Base-by-base conservation (phyloP, 2,113 vertebrate species). In the Aspiorhynchus laticeps region DNA sequence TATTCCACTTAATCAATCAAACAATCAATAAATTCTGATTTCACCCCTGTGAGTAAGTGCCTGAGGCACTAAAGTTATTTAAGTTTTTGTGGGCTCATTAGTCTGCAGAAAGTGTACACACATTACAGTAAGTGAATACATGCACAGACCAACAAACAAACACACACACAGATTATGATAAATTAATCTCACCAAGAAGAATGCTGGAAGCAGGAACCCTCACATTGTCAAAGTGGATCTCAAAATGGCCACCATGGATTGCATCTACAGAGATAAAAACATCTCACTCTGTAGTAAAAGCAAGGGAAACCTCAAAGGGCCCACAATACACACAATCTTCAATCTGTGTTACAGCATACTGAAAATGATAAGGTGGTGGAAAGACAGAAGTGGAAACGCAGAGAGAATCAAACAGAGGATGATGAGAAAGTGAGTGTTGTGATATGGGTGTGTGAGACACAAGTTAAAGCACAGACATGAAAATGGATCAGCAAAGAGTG, bases 241-340 rank as follows among this genome's bases (percentile, higher is more conserved):
- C 97, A 94, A 98, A 97, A 90, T 98, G 98, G 38, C 98, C 98
- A 61, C 98, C 97, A 0, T 99, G 97, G 17, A 95, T 85, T 51
- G 97, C 92, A 91, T 98, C 98, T 99, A 31, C 81, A 88, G 7
- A 87, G 63, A 84, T 19, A 59, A 80, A n/a, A 61, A 73, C 5
- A 24, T 11, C 46, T 26, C 7, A 19, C 8, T 59, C 1, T 43
- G 36, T 59, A 5, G 26, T 67, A 67, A 63, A 80, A 63, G 33
- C 21, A 63, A 46, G 73, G 11, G 7, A 76, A 15, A n/a, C 41
- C 41, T 75, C 10, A 67, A n/a, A 46, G 6, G 1, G 2, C n/a
- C 14, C 56, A 61, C 43, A 31, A 51, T 8, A 76, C 74, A 48
- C 41, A 46, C 12, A 46, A 48, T 15, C 53, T 26, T 41, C 3